phyloP scores from a whole-genome alignment of 2,797 vertebrate species.

The Phoxinus dragarum region DNA sequence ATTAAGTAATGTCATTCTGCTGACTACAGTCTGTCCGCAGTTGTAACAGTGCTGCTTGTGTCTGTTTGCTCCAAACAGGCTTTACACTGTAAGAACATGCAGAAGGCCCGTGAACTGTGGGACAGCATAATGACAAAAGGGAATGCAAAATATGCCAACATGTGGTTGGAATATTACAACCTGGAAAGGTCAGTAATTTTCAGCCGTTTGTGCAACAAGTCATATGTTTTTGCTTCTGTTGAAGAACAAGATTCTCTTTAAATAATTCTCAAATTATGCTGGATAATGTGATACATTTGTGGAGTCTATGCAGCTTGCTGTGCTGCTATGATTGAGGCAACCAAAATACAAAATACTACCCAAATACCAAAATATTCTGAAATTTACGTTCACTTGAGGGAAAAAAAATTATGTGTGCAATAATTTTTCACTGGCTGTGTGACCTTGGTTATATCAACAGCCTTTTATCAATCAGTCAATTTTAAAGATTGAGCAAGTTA shows the following conservation, averaged over 20 bases:
- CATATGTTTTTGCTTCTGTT: background rate
- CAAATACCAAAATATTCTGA: background rate
- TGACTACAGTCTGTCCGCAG: background rate
- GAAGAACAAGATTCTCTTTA: background rate
- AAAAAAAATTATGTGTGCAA: background rate
- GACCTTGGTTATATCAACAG: background rate
- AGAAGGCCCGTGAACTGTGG: conserved; percentile 97
- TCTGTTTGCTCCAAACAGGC: conserved; percentile 76
- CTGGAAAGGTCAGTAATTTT: conserved; percentile 86
- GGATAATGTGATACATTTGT: background rate
- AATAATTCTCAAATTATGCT: background rate
- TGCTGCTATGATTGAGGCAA: background rate
- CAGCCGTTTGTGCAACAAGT: background rate
- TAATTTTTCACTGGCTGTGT: background rate
- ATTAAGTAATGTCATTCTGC: conserved; percentile 27
- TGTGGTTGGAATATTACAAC: conserved; percentile 99
- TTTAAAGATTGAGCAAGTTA: background rate
- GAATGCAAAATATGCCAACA: conserved; percentile 95
- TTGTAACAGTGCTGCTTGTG: conserved; percentile 3
- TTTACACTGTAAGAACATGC: conserved; percentile 94
- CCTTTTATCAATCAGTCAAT: too few relatives aligned
- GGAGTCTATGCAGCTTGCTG: background rate
- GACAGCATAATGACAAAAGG: conserved; percentile 98
- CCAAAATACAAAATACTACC: too few relatives aligned
- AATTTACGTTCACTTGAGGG: background rate